These are phyloP conservation scores for Tuberolachnus salignus DNA, from an alignment of 2,888 invertebrate genomes.

Conservation along the genomic window DNA sequence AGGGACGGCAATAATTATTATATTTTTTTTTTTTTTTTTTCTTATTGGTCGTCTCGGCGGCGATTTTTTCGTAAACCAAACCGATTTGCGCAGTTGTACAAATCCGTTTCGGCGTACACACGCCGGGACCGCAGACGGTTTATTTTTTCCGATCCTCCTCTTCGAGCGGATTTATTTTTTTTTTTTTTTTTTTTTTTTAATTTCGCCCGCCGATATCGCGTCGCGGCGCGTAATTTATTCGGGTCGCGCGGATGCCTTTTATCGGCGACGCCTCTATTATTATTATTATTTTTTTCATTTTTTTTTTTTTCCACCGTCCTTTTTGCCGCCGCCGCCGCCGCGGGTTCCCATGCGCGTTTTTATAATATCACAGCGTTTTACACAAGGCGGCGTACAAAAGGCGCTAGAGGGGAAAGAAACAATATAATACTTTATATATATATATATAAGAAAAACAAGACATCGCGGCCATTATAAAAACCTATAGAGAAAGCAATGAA, in stretches of 20 bases:
- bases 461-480: conserved; percentile 38
- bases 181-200: conserved; percentile 19
- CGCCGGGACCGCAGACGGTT: background rate
- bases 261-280: conserved; percentile 30
- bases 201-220: conserved; percentile 1
- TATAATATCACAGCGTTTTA: conserved; percentile 2
- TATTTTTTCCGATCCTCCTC: conserved; percentile 23
- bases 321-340: conserved; percentile 5
- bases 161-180: background rate
- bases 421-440: background rate
- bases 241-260: conserved; percentile 48
- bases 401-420: background rate
- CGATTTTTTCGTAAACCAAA: conserved; percentile 5
- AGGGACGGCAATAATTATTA: background rate
- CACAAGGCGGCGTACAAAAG: background rate
- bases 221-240: conserved; percentile 25
- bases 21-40: background rate
- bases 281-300: background rate
- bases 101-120: background rate
- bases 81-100: background rate
- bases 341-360: background rate
- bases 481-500: conserved; percentile 50
- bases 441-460: conserved; percentile 49
- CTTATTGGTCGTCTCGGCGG: background rate
- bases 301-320: background rate